Evolutionary conservation across 2,797 vertebrate species (phyloP), one percentile per base, ranked within the genome.

Genomic region (Bovichtus diacanthus): DNA sequence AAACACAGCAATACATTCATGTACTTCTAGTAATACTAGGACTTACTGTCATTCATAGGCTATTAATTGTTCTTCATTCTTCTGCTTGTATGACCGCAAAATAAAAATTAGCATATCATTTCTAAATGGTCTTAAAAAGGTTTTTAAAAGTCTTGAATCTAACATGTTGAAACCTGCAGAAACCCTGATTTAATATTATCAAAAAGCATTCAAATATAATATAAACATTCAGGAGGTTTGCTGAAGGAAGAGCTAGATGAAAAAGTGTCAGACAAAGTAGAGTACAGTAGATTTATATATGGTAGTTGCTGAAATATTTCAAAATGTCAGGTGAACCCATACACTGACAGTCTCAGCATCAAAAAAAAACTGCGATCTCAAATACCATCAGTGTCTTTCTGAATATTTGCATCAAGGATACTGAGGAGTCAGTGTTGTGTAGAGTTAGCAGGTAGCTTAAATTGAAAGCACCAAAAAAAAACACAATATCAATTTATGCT

Each of bases 281-380:
- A n/a, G 16, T 10, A 1, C 47, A n/a, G 21, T 12, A 15, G 29
- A 49, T 79, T 4, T 76, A 51, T 78, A 71, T 61, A 18, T 46
- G 39, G 66, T 29, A n/a, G 31, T 27, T 50, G 41, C 38, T n/a
- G 31, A 55, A 62, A 10, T 12, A 46, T 43, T 75, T 78, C 60
- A 55, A 44, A 83, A 54, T 67, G 70, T 70, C 59, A 73, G 68
- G 39, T 51, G 27, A 54, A 68, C 36, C 38, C 31, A 54, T 55
- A 69, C 68, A 60, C 39, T 39, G 66, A 64, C 64, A 60, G 68
- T 7, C 31, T 60, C 69, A 16, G 44, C 46, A 23, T 49, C 66
- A 43, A 60, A 41, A 56, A 79, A 60, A 27, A 65, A 59, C 27
- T 51, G 41, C 16, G 18, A 49, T 71, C 49, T 55, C 18, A 44